Evolutionary conservation across 2,888 invertebrate genomes (phyloP), one percentile per base, ranked within the genome.

Genomic region (Tinea semifulvella): DNA sequence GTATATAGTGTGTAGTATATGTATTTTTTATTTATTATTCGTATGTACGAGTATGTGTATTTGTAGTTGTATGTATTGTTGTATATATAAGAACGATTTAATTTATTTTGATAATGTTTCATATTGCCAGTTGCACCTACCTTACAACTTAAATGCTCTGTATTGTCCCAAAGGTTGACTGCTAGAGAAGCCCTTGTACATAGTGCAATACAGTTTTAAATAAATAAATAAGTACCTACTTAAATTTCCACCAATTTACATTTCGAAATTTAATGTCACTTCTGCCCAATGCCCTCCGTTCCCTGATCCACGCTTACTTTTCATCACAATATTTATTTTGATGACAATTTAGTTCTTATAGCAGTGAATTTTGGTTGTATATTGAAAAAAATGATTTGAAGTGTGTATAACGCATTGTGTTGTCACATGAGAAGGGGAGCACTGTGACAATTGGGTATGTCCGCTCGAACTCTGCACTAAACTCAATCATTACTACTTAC

Each of bases 381-480:
- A 31, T 4, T 13, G 14, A 7, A n/a, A n/a, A 14, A 13, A 3
- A 13, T 11, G 14, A n/a, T 31, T n/a, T 2, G 3, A 31, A n/a
- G 13, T 31, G 14, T 14, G 13, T 31, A 31, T 31, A 31, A 14
- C 13, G 13, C 13, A 14, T 3, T 22, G 5, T 31, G 31, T 31
- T 31, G 31, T n/a, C 31, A 31, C 13, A 18, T 36, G 36, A 3
- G 18, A 36, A 52, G 52, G 62, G 63, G 70, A 72, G 72, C 62
- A 56, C 58, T 55, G 50, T 48, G 45, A 61, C 67, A 74, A 77
- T 74, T 75, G 76, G 61, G 53, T 53, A 73, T 73, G 65, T 77
- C 77, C 77, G 76, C 68, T 69, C 66, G 40, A 40, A 40, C 40
- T 40, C 40, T 40, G 17, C 11, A 18, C 36, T 16, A 16, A 36